Evolutionary conservation across 64 coral and sea anemone genomes (phyloP), one percentile per base, ranked within the genome.

Genomic region (Exaiptasia diaphana): DNA sequence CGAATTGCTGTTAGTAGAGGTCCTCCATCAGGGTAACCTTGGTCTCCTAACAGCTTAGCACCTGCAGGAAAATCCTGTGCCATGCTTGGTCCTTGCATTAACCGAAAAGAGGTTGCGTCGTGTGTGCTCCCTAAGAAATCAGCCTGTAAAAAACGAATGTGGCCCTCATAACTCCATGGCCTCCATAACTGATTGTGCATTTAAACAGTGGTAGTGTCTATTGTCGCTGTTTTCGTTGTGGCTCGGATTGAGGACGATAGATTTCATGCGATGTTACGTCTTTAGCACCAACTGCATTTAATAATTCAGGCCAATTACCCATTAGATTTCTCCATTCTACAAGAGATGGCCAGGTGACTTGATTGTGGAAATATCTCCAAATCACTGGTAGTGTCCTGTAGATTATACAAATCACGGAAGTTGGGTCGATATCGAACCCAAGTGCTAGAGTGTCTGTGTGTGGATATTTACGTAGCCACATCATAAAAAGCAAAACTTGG

Each of bases 61-160:
- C 46, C 30, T 12, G 71, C 21, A 2, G 71, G 71, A 4, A 74
- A 3, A 18, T 50, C 1, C 10, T 49, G 42, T 6, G 24, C 30
- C 14, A 41, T 30, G 11, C 71, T 44, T 40, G 43, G 71, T 15
- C 71, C 71, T 31, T 52, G 41, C 71, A 74, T 74, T 28, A 74
- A 43, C 41, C 68, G 14, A 14, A 21, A 72, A 3, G 68, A 41
- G 22, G 27, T 23, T 4, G n/a, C 36, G 45, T 74, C 45, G 13
- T 74, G 71, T 49, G 42, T 74, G 42, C 44, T 74, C 14, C 71
- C 71, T 12, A 74, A 44, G 42, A 74, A 74, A 8, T 44, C 71
- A 50, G 71, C 71, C 23, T 53, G 71, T 13, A 74, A 1, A 34
- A 74, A 50, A 1, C 71, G 45, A 30, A 74, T 74, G 20, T 74